phyloP scores from a whole-genome alignment of 2,113 vertebrate species.

The Heterocephalus glaber region DNA sequence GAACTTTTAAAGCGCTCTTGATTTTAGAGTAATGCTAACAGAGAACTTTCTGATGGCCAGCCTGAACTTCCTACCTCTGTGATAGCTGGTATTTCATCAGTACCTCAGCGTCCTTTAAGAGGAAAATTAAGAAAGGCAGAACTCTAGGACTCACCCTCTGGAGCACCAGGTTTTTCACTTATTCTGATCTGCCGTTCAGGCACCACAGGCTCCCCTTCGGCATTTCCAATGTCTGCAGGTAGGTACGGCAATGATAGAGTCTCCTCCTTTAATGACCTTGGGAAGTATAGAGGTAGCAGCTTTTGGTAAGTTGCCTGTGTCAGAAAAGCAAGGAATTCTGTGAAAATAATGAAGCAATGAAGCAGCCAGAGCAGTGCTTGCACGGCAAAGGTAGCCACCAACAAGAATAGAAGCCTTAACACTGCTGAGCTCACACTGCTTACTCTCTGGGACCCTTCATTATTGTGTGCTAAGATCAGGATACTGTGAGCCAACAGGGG shows the following conservation, averaged over 20 bases:
- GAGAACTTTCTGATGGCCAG: background rate
- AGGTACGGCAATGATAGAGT: conserved; percentile 88
- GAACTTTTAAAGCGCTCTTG: background rate
- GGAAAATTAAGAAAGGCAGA: background rate
- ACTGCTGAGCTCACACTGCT: background rate
- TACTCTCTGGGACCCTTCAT: background rate
- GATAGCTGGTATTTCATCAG: background rate
- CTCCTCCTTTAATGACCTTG: conserved; percentile 93
- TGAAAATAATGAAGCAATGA: background rate
- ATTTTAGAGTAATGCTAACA: background rate
- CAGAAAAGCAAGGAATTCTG: conserved; percentile 63
- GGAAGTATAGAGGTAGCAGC: conserved; percentile 96
- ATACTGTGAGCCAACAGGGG: background rate
- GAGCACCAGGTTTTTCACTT: conserved; percentile 92
- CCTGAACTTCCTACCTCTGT: background rate
- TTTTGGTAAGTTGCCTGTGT: conserved; percentile 91
- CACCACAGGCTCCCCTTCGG: conserved; percentile 95
- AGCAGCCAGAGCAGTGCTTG: background rate
- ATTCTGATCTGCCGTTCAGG: conserved; percentile 97
- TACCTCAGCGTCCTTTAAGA: background rate
- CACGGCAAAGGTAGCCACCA: background rate
- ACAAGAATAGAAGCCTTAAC: background rate
- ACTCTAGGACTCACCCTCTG: conserved; percentile 88
- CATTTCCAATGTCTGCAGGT: conserved; percentile 97
- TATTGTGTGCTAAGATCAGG: background rate